phyloP scores from a whole-genome alignment of 2,888 invertebrate genomes.

The Zonitis immaculata region DNA sequence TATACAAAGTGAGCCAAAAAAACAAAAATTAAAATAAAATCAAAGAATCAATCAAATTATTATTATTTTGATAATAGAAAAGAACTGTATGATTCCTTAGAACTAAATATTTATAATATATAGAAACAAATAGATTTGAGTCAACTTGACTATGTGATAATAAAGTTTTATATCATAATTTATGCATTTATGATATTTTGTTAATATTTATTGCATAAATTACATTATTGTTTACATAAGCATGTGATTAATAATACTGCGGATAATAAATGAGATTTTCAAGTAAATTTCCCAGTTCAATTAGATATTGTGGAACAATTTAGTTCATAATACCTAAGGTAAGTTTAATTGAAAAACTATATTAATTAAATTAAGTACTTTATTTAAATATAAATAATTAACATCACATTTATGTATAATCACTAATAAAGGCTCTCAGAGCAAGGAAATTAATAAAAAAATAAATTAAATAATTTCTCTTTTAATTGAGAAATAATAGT shows the following conservation, averaged over 20 bases:
- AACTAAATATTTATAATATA: too few species aligned
- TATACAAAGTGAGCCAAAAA: too few species aligned
- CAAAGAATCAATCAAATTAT: too few species aligned
- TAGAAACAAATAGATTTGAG: too few species aligned
- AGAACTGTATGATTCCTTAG: too few species aligned
- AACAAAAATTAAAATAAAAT: too few species aligned
- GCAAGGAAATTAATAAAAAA: slow-evolving; percentile 15
- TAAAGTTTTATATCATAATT: too few species aligned
- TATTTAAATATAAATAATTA: slow-evolving; percentile 31
- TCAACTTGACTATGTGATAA: too few species aligned
- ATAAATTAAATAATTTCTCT: slow-evolving; percentile 7
- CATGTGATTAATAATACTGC: neutral
- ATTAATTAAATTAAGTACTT: slow-evolving; percentile 20
- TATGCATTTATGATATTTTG: neutral
- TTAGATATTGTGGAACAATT: neutral
- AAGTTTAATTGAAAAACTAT: neutral
- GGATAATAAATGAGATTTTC: neutral
- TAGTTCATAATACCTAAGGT: neutral
- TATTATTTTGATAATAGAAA: too few species aligned
- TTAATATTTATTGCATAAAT: neutral
- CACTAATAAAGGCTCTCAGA: slow-evolving; percentile 27
- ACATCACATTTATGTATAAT: slow-evolving; percentile 30
- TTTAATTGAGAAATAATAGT: slow-evolving; percentile 1
- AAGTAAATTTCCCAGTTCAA: neutral
- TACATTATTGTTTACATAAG: neutral